Percentiles rank a stretch among this genome's conserved stretches.
Conservation (phyloP, 2,113 vertebrate species). For the Brachirus orientalis region DNA sequence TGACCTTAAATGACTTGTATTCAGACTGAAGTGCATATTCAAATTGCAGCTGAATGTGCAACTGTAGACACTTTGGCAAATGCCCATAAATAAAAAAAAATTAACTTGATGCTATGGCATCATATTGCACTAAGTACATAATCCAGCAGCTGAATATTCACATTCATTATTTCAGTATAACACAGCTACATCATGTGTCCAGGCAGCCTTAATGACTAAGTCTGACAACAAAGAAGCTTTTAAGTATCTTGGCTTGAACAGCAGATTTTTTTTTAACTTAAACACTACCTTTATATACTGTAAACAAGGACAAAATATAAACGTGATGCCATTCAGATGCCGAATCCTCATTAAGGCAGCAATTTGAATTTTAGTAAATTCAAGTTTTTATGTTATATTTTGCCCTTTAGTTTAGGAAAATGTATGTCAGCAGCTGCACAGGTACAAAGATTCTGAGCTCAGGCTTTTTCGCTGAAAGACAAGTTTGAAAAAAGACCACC, state of each 20-base stretch:
- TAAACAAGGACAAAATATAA: not conserved
- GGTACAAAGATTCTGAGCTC: not conserved
- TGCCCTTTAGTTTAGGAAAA: too few relatives aligned
- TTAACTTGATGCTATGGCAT: not conserved
- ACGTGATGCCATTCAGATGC: not conserved
- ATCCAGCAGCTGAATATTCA: not conserved
- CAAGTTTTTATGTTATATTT: too few relatives aligned
- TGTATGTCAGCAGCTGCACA: not conserved
- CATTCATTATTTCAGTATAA: not conserved
- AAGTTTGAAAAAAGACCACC: not conserved
- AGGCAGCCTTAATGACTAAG: too few relatives aligned
- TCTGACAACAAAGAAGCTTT: too few relatives aligned
- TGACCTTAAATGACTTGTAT: too few relatives aligned
- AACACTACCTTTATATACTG: constrained; percentile 4
- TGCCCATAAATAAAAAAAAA: not conserved
- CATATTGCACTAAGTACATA: not conserved
- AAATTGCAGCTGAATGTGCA: not conserved
- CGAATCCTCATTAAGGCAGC: too few relatives aligned
- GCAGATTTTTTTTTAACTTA: not conserved
- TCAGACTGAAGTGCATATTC: too few relatives aligned
- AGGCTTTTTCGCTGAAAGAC: not conserved
- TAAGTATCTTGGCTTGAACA: not conserved
- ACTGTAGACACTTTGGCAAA: not conserved
- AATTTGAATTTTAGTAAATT: too few relatives aligned
- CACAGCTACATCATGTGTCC: not conserved